These are phyloP conservation scores for Thecocarcelia acutangulata DNA, from an alignment of 2,888 invertebrate genomes.

Conservation along the genomic window DNA sequence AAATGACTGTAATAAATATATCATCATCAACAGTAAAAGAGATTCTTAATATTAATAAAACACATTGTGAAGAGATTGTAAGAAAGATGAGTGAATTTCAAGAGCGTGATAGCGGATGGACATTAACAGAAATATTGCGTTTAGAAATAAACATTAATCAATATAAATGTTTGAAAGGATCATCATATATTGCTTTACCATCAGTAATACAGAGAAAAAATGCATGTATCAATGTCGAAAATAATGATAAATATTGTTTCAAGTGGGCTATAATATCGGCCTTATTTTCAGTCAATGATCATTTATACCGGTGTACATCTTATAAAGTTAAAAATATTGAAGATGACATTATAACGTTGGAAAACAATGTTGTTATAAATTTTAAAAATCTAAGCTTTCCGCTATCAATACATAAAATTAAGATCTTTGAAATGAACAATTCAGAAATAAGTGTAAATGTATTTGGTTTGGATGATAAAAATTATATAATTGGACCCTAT, in stretches of 20 bases:
- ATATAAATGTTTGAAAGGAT: constrained; percentile 66
- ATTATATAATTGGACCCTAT: constrained; percentile 31
- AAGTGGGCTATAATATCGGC: too few relatives aligned
- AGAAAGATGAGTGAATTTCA: too few relatives aligned
- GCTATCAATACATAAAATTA: neutral
- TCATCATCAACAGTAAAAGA: neutral
- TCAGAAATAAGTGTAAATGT: neutral
- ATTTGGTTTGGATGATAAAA: neutral
- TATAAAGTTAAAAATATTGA: neutral
- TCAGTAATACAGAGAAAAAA: constrained; percentile 50
- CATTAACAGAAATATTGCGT: neutral
- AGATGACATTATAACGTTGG: neutral
- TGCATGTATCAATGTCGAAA: constrained; percentile 72
- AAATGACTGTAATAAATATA: neutral
- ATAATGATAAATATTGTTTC: constrained; percentile 70
- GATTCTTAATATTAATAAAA: neutral
- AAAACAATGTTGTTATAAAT: constrained; percentile 7
- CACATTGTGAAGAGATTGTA: neutral
- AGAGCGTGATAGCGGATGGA: constrained; percentile 6
- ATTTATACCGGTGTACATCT: neutral
- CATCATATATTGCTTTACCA: constrained; percentile 32
- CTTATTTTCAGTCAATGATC: neutral
- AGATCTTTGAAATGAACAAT: neutral
- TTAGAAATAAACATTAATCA: constrained; percentile 65
- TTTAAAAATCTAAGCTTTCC: neutral